phyloP scores from a whole-genome alignment of 2,888 invertebrate species.

The Druceiella hillmani region DNA sequence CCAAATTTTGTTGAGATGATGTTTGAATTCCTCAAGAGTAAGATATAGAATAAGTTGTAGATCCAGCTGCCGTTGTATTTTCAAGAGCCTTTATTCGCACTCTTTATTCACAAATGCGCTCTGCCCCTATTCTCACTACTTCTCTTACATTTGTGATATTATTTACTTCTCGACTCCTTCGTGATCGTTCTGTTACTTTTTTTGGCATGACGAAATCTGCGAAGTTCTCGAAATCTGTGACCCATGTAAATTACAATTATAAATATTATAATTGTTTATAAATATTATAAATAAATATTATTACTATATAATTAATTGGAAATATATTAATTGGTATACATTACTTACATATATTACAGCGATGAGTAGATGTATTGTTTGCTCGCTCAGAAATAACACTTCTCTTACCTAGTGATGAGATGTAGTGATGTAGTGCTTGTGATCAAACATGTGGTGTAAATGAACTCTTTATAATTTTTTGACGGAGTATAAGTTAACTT shows the following conservation, averaged over 20 bases:
- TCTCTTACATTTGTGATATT: conserved; percentile 11
- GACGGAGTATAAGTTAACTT: no score
- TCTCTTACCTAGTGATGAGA: no score
- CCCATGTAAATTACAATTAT: conserved; percentile 1
- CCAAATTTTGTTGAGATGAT: conserved; percentile 6
- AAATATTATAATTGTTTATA: no score
- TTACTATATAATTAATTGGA: no score
- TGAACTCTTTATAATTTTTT: no score
- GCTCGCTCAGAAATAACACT: no score
- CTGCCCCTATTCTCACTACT: conserved; percentile 13
- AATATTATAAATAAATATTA: no score
- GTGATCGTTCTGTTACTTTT: conserved; percentile 9
- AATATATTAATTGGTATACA: no score
- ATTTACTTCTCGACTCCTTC: conserved; percentile 9
- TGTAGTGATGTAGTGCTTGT: no score
- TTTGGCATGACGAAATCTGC: conserved; percentile 8
- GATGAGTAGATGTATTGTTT: no score
- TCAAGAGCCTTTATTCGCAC: conserved; percentile 11
- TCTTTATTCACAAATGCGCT: conserved; percentile 11
- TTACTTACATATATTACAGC: no score
- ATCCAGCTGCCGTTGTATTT: conserved; percentile 5
- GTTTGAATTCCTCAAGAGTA: not conserved
- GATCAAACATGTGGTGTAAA: no score
- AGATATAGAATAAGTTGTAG: not conserved
- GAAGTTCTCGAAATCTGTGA: not conserved